phyloP scores from a whole-genome alignment of 2,888 invertebrate genomes.

The Drosophila sordidula region DNA sequence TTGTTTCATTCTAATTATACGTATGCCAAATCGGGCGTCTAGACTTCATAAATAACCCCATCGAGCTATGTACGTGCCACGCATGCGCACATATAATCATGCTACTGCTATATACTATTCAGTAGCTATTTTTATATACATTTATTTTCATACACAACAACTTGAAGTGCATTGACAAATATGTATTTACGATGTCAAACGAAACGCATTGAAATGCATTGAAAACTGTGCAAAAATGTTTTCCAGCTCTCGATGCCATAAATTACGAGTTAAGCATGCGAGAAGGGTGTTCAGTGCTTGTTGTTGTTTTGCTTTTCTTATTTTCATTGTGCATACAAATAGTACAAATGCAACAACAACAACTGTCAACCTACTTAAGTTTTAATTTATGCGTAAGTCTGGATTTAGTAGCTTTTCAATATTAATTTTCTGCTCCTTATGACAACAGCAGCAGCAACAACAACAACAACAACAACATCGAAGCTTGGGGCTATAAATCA shows the following conservation, averaged over 20 bases:
- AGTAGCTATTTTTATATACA: conserved; percentile 29
- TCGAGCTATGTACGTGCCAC: conserved; percentile 61
- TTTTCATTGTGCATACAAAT: conserved; percentile 53
- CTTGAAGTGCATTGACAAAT: conserved; percentile 63
- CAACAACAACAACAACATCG: conserved; percentile 21
- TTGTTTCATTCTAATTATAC: conserved; percentile 63
- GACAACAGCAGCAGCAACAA: conserved; percentile 36
- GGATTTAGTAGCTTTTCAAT: conserved; percentile 77
- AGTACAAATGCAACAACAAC: conserved; percentile 36
- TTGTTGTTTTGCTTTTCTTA: conserved; percentile 8
- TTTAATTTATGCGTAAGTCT: conserved; percentile 78
- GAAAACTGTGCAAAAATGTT: conserved; percentile 65
- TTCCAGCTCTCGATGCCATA: conserved; percentile 57
- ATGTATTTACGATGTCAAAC: conserved; percentile 77
- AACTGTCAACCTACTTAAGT: conserved; percentile 67
- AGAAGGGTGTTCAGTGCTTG: conserved; percentile 48
- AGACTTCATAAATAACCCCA: conserved; percentile 73
- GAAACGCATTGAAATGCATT: conserved; percentile 72
- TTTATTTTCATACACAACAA: conserved; percentile 51
- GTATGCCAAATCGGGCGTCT: conserved; percentile 72
- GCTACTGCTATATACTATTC: conserved; percentile 9
- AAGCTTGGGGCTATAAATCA: conserved; percentile 64
- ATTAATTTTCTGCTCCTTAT: conserved; percentile 70
- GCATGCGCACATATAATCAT: conserved; percentile 54
- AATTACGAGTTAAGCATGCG: conserved; percentile 62